Percentiles rank a stretch among this genome's conserved stretches.
phyloP scores from a whole-genome alignment of 2,797 vertebrate species.

The Pseudocheirus occidentalis region DNA sequence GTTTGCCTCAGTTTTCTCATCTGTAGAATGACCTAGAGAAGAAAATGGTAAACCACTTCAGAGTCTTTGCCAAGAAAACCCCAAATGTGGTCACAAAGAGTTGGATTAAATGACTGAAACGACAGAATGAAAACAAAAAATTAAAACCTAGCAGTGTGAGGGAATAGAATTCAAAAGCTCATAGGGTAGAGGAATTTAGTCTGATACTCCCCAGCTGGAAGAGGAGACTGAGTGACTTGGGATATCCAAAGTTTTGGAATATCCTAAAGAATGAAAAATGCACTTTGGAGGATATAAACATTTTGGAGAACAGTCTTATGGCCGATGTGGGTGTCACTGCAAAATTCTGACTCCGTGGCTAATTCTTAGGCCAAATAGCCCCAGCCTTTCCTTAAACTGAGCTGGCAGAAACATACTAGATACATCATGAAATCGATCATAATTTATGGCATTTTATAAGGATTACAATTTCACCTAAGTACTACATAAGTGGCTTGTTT shows the following conservation, averaged over 20 bases:
- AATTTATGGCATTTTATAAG: conserved; percentile 64
- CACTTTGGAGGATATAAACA: conserved; percentile 28
- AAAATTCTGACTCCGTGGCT: conserved; percentile 19
- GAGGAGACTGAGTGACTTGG: not conserved
- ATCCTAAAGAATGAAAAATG: conserved; percentile 45
- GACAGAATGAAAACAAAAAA: conserved; percentile 1
- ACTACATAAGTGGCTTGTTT: conserved; percentile 66
- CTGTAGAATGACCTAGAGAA: not conserved
- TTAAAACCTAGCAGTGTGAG: not conserved
- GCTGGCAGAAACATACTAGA: conserved; percentile 59
- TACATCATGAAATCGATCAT: conserved; percentile 60
- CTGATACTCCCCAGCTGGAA: not conserved
- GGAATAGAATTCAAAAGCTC: not conserved
- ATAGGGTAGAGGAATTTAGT: not conserved
- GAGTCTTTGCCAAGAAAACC: not conserved
- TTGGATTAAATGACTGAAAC: not conserved
- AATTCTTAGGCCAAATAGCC: not conserved
- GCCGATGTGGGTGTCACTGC: conserved; percentile 29
- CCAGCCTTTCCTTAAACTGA: conserved; percentile 50
- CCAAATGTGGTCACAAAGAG: not conserved
- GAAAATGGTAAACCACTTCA: not conserved
- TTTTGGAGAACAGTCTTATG: conserved; percentile 52
- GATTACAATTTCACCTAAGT: conserved; percentile 62
- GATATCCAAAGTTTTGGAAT: conserved; percentile 17
- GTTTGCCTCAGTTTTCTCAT: not conserved